These are phyloP conservation scores for Bombus cullumanus DNA, from an alignment of 1,140 invertebrate species.

Conservation along the genomic window DNA sequence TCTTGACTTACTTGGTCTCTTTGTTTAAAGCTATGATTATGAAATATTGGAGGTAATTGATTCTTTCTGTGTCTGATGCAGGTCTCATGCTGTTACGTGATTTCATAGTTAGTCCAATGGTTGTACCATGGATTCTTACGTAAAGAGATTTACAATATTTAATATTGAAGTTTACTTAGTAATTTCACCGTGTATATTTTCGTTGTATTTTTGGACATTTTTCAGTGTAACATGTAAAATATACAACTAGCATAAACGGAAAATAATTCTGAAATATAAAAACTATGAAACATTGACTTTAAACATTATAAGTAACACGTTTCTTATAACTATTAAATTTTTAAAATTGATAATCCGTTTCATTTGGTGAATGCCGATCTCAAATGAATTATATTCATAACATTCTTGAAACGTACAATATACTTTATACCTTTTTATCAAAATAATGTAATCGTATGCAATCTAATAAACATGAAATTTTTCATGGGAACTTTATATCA, in stretches of 20 bases:
- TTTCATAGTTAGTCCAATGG: neutral
- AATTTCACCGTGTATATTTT: too few species aligned
- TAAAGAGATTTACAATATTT: neutral
- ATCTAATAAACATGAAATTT: neutral
- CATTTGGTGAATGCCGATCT: neutral
- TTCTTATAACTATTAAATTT: neutral
- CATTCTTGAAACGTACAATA: too few species aligned
- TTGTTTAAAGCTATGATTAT: conserved; percentile 68
- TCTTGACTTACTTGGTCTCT: conserved; percentile 67
- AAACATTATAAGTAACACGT: neutral
- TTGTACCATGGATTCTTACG: neutral
- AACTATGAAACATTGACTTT: neutral
- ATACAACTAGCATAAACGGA: too few species aligned
- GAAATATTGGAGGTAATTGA: conserved; percentile 57
- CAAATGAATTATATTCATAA: neutral
- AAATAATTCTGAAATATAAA: neutral
- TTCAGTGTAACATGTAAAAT: too few species aligned
- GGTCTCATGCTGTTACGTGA: neutral
- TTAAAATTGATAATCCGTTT: neutral
- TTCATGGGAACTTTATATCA: neutral
- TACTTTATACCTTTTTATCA: neutral
- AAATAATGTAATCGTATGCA: neutral
- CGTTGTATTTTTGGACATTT: too few species aligned
- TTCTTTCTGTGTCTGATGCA: conserved; percentile 6
- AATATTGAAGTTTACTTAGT: neutral